Evolutionary conservation across 2,888 invertebrate species (phyloP), one percentile per base, ranked within the genome.

Genomic region (Thecocarcelia acutangulata): DNA sequence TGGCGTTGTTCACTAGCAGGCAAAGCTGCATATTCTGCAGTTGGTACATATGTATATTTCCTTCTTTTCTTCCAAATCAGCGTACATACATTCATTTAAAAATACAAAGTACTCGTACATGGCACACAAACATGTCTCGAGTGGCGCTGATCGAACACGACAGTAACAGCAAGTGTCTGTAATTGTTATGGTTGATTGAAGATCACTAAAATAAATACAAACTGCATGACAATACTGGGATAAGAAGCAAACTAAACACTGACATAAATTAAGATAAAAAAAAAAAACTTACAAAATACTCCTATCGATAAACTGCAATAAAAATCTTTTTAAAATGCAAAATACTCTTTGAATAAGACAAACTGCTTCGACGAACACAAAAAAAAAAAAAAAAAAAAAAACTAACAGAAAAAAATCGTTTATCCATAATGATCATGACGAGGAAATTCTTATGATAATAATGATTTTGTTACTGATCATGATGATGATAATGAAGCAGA

Each of bases 141-240:
- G 78, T 83, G 84, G 83, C 84, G 83, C 83, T 84, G 83, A 81
- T 83, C 83, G 83, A 78, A 82, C 82, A 82, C 82, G 82, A 82
- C 82, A 78, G 64, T 70, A 82, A 80, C 85, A 85, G 85, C 84
- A 85, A 84, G 84, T 85, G 86, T 86, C 85, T 85, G 85, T 74
- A 85, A 85, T 86, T 85, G 87, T 85, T 87, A 84, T 83, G 86
- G 86, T 87, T 86, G 85, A 87, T 85, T 85, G 88, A 85, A 85
- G 84, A 87, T 85, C 85, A 84, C 84, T 85, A 79, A 80, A 84
- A 83, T 75, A 84, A 72, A 78, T 61, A 52, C 42, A 70, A 84
- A 73, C 61, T 61, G 28, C 63, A 80, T 80, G 80, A 80, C 69
- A 63, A 58, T 58, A 19, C 63, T 46, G 44, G 66, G 46, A 80